These are phyloP conservation scores for Sphinx pinastri DNA, from an alignment of 2,888 invertebrate species.

Conservation along the genomic window DNA sequence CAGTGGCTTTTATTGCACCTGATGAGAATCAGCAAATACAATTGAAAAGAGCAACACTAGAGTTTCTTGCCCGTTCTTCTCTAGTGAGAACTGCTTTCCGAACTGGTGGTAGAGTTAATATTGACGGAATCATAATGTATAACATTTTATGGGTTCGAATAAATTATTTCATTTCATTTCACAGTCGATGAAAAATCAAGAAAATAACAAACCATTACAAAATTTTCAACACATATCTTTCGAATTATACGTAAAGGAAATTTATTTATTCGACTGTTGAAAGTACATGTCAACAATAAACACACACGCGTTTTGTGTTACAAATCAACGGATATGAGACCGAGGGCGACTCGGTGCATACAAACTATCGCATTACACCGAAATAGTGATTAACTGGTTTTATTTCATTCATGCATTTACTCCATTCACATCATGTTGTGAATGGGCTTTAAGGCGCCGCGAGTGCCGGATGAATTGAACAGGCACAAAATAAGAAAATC, in stretches of 20 bases:
- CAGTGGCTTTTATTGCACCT: too few species aligned
- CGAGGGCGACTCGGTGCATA: constrained; percentile 32
- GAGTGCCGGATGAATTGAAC: too few species aligned
- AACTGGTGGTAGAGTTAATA: too few species aligned
- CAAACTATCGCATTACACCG: constrained; percentile 35
- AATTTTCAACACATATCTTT: not conserved
- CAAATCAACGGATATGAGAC: constrained; percentile 49
- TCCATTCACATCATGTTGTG: constrained; percentile 6
- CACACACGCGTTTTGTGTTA: constrained; percentile 41
- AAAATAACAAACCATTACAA: not conserved
- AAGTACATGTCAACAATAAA: constrained; percentile 47
- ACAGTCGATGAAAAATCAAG: not conserved
- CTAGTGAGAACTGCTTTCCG: too few species aligned
- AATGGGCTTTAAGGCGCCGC: constrained; percentile 1
- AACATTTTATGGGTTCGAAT: too few species aligned
- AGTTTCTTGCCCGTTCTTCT: too few species aligned
- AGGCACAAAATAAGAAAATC: not conserved
- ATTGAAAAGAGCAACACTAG: too few species aligned
- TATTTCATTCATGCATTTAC: constrained; percentile 24
- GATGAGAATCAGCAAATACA: too few species aligned
- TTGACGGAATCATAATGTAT: too few species aligned
- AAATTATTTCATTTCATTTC: too few species aligned
- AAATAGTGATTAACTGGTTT: constrained; percentile 26
- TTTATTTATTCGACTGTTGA: not conserved
- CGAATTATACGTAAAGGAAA: not conserved